phyloP scores from a whole-genome alignment of 1,140 invertebrate species.

The Trichonephila inaurata region DNA sequence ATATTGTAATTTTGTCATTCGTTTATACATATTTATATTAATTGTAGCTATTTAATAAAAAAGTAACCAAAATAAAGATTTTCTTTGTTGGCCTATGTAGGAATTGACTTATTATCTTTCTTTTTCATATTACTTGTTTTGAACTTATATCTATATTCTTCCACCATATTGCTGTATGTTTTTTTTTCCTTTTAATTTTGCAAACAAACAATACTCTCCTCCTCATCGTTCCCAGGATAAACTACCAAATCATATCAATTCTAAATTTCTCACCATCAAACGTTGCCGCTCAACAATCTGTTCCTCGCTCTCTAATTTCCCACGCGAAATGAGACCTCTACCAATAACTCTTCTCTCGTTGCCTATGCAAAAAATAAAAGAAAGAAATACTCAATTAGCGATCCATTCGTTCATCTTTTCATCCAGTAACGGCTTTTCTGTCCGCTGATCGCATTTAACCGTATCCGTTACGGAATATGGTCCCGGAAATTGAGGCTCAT shows the following conservation, averaged over 20 bases:
- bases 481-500: conserved; percentile 36
- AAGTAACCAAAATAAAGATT: too few species aligned
- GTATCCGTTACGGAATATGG: conserved; percentile 61
- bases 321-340: not conserved
- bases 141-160: too few species aligned
- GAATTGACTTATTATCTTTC: too few species aligned
- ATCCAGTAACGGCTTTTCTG: not conserved
- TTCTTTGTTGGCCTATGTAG: too few species aligned
- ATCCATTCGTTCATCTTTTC: not conserved
- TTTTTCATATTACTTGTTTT: too few species aligned
- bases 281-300: not conserved
- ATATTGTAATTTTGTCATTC: too few species aligned
- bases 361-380: not conserved
- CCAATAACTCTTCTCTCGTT: not conserved
- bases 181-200: too few species aligned
- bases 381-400: not conserved
- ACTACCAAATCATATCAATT: not conserved
- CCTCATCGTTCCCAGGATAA: not conserved
- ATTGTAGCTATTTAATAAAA: too few species aligned
- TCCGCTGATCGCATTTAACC: conserved; percentile 37
- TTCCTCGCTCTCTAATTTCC: not conserved
- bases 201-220: too few species aligned
- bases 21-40: too few species aligned
- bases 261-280: not conserved
- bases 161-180: too few species aligned